These are phyloP conservation scores for Pammene aurita DNA, from an alignment of 2,888 invertebrate species.

Conservation along the genomic window DNA sequence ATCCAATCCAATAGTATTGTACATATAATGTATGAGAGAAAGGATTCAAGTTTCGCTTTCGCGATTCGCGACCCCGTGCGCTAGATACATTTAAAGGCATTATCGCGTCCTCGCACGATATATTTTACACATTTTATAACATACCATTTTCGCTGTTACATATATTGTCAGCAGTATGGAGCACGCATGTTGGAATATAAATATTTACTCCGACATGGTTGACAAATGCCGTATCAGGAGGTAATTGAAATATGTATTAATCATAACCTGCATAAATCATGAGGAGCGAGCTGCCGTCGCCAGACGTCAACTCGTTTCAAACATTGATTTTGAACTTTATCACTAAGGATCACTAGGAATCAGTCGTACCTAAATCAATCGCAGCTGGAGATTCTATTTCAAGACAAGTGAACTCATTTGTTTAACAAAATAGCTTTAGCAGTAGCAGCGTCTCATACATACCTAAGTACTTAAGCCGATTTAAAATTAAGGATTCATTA, in stretches of 20 bases:
- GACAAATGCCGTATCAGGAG: conserved; percentile 31
- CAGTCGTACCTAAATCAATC: conserved; percentile 17
- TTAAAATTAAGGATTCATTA: conserved; percentile 15
- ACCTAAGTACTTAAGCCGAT: conserved; percentile 18
- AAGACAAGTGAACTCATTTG: conserved; percentile 22
- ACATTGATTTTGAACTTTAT: conserved; percentile 1
- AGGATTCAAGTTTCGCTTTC: conserved; percentile 31
- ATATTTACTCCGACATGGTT: conserved; percentile 15
- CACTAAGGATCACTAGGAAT: not conserved
- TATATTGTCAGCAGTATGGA: conserved; percentile 15
- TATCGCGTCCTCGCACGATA: conserved; percentile 25
- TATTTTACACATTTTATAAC: conserved; percentile 19
- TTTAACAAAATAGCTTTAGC: conserved; percentile 14
- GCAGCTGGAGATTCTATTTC: conserved; percentile 2
- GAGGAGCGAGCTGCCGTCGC: conserved; percentile 3
- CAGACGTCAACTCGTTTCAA: conserved; percentile 2
- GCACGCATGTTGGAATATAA: conserved; percentile 20
- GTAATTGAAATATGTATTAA: conserved; percentile 27
- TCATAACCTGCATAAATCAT: conserved; percentile 23
- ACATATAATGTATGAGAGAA: conserved; percentile 31
- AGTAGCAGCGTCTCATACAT: conserved; percentile 19
- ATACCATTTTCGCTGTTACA: conserved; percentile 16
- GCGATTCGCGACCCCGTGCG: conserved; percentile 17
- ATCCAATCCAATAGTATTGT: too few relatives aligned
- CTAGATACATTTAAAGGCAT: conserved; percentile 29